phyloP scores from a whole-genome alignment of 2,797 vertebrate species.

The Hippoglossus hippoglossus region DNA sequence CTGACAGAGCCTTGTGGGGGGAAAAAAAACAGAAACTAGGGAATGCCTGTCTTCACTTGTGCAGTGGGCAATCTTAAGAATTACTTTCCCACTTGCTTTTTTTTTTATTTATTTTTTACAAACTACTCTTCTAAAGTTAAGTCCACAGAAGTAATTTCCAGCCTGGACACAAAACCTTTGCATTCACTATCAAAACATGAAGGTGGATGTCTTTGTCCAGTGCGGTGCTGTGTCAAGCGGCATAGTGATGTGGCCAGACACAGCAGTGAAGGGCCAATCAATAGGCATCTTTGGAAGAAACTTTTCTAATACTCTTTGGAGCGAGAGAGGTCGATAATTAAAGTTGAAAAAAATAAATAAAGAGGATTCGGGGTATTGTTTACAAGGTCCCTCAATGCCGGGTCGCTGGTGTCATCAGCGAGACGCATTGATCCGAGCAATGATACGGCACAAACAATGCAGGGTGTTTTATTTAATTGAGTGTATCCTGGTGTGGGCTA shows the following conservation, averaged over 20 bases:
- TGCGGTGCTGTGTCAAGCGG: constrained; percentile 31
- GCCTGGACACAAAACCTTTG: constrained; percentile 11
- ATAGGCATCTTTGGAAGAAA: constrained; percentile 37
- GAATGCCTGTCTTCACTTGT: constrained; percentile 8
- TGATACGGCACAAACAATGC: constrained; percentile 25
- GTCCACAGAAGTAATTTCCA: neutral
- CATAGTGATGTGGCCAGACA: constrained; percentile 16
- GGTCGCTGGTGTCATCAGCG: constrained; percentile 20
- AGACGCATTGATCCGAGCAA: constrained; percentile 36
- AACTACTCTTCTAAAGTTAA: constrained; percentile 12
- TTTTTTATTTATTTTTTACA: constrained; percentile 12
- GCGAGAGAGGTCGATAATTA: constrained; percentile 35
- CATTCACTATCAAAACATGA: constrained; percentile 22
- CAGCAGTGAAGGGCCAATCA: constrained; percentile 40
- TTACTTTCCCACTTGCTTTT: neutral
- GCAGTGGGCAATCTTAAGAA: constrained; percentile 39
- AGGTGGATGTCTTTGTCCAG: constrained; percentile 9
- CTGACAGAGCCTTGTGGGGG: neutral
- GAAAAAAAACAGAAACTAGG: neutral
- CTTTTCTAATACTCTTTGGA: constrained; percentile 6
- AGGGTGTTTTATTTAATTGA: constrained; percentile 30
- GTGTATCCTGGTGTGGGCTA: neutral
- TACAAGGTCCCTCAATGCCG: constrained; percentile 6
- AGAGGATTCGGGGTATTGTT: constrained; percentile 28
- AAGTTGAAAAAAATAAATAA: constrained; percentile 18